Conservation (phyloP, 2,113 vertebrate species). For the Herpailurus yagouaroundi region DNA sequence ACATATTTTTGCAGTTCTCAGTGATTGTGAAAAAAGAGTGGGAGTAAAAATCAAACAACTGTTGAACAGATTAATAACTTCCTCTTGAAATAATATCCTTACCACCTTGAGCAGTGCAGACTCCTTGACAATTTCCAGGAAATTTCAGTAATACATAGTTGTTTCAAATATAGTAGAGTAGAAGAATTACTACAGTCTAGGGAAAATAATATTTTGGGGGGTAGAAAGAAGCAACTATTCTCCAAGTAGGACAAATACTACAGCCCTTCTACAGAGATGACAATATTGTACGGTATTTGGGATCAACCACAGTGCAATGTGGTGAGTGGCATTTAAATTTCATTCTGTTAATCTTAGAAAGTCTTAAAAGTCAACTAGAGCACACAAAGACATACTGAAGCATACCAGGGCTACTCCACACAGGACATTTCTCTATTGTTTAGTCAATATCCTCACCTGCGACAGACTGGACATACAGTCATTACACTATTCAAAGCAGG, state of each 20-base stretch:
- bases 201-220: neutral
- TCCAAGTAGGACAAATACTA: neutral
- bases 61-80: slow-evolving; percentile 4
- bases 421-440: neutral
- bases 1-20: neutral
- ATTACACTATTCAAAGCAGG: neutral
- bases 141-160: neutral
- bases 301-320: neutral
- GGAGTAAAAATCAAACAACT: neutral
- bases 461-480: neutral
- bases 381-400: neutral
- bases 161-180: neutral
- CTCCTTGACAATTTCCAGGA: slow-evolving; percentile 10
- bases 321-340: neutral
- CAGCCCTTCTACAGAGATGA: neutral
- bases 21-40: neutral
- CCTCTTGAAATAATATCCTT: slow-evolving; percentile 27
- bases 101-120: neutral
- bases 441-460: neutral
- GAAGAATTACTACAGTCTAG: neutral
- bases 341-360: neutral
- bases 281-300: neutral
- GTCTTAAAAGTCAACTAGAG: neutral
- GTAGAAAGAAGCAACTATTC: neutral
- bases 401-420: neutral